Percentiles rank a stretch among this genome's conserved stretches.
Evolutionary conservation across 2,888 invertebrate species (phyloP).

Genomic region (Cenopis cana): DNA sequence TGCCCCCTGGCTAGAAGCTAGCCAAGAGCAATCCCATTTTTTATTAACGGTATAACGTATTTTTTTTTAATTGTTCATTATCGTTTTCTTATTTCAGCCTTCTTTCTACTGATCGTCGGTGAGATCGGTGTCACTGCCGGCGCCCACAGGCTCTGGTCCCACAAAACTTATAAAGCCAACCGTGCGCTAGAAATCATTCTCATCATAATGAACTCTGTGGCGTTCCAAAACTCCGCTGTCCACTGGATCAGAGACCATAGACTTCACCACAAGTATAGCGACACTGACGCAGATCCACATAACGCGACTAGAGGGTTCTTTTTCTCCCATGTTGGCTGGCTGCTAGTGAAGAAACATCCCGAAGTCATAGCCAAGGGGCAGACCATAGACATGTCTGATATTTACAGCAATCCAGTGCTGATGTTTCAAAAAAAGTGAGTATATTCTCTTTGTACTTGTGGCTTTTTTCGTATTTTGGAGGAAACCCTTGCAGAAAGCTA

Average conservation of each 20-base stretch:
- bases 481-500: too few species aligned
- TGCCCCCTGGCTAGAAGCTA: too few species aligned
- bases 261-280: slow-evolving; percentile 89
- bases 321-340: slow-evolving; percentile 94
- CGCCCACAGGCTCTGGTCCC: slow-evolving; percentile 62
- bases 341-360: slow-evolving; percentile 90
- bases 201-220: slow-evolving; percentile 59
- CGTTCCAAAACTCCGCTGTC: slow-evolving; percentile 80
- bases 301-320: slow-evolving; percentile 92
- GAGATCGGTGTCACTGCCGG: slow-evolving; percentile 63
- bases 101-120: slow-evolving; percentile 49
- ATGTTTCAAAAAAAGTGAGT: slow-evolving; percentile 88
- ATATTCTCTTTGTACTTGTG: background rate
- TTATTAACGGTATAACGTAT: too few species aligned
- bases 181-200: slow-evolving; percentile 59
- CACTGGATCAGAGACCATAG: slow-evolving; percentile 87
- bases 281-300: slow-evolving; percentile 84
- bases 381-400: slow-evolving; percentile 88
- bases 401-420: slow-evolving; percentile 88
- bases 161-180: slow-evolving; percentile 61
- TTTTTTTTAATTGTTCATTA: too few species aligned
- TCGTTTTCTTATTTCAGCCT: slow-evolving; percentile 49
- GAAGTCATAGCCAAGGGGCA: slow-evolving; percentile 89
- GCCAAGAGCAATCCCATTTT: too few species aligned
- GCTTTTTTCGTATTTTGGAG: too few species aligned